phyloP scores from a whole-genome alignment of 1,140 invertebrate species.

The Drosophila azteca region DNA sequence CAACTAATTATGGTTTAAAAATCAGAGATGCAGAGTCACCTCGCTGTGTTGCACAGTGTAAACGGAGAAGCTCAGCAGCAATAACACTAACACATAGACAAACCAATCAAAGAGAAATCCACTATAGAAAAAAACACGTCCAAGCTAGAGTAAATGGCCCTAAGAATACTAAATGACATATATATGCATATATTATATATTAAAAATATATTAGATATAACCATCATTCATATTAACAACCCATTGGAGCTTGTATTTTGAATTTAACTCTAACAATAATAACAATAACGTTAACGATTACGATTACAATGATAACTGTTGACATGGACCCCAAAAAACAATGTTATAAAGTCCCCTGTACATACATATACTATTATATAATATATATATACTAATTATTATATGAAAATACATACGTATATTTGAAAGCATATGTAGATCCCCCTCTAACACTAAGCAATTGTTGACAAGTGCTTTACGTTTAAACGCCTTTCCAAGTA shows the following conservation, averaged over 20 bases:
- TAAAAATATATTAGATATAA: conserved; percentile 59
- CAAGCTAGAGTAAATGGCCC: conserved; percentile 60
- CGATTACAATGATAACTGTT: conserved; percentile 52
- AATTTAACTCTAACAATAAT: conserved; percentile 66
- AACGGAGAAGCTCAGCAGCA: conserved; percentile 12
- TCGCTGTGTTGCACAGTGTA: background rate
- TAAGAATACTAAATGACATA: conserved; percentile 31
- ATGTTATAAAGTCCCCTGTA: conserved; percentile 42
- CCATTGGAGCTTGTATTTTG: conserved; percentile 75
- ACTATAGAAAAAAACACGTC: conserved; percentile 53
- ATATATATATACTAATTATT: conserved; percentile 28
- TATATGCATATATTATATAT: conserved; percentile 33
- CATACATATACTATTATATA: conserved; percentile 30
- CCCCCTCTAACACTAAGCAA: conserved; percentile 62
- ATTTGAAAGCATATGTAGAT: conserved; percentile 39
- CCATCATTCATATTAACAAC: conserved; percentile 54
- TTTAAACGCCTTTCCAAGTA: conserved; percentile 58
- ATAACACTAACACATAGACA: conserved; percentile 27
- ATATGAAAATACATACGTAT: conserved; percentile 17
- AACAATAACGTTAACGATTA: conserved; percentile 25
- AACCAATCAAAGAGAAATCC: conserved; percentile 25
- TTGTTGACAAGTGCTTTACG: conserved; percentile 75
- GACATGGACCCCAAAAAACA: conserved; percentile 56
- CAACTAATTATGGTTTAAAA: too few species aligned
- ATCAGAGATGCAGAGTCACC: background rate